These are phyloP conservation scores for Geotrypetes seraphini DNA, from an alignment of 2,797 vertebrate genomes.

Conservation along the genomic window DNA sequence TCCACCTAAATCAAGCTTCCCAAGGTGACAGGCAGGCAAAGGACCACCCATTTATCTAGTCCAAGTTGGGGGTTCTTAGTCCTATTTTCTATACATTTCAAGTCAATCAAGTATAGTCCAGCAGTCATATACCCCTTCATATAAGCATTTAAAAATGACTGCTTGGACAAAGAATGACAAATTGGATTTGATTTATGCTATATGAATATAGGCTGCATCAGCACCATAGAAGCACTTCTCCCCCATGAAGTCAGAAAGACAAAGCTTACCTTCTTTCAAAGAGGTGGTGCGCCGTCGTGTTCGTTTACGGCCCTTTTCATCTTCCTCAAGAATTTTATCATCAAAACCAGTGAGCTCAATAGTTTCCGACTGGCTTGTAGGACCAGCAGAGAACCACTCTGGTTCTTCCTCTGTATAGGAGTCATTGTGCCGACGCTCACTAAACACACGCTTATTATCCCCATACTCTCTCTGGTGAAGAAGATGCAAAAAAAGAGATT, in stretches of 20 bases:
- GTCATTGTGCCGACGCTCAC: slow-evolving; percentile 88
- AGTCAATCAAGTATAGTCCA: background rate
- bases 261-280: slow-evolving; percentile 80
- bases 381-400: slow-evolving; percentile 94
- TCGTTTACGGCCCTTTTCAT: slow-evolving; percentile 78
- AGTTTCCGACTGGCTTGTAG: slow-evolving; percentile 95
- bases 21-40: too few species aligned
- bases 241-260: background rate
- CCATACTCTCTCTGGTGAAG: slow-evolving; percentile 80
- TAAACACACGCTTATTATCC: slow-evolving; percentile 85
- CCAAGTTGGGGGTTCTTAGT: background rate
- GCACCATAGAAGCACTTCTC: too few species aligned
- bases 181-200: too few species aligned
- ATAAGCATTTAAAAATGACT: too few species aligned
- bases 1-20: too few species aligned
- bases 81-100: background rate
- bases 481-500: too few species aligned
- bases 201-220: too few species aligned
- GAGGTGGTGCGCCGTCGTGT: slow-evolving; percentile 70
- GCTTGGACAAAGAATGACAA: too few species aligned
- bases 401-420: slow-evolving; percentile 95
- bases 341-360: slow-evolving; percentile 96
- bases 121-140: too few species aligned
- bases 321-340: slow-evolving; percentile 89
- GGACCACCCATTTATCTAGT: too few species aligned